phyloP scores from a whole-genome alignment of 2,797 vertebrate genomes.

The Nyctibius grandis region DNA sequence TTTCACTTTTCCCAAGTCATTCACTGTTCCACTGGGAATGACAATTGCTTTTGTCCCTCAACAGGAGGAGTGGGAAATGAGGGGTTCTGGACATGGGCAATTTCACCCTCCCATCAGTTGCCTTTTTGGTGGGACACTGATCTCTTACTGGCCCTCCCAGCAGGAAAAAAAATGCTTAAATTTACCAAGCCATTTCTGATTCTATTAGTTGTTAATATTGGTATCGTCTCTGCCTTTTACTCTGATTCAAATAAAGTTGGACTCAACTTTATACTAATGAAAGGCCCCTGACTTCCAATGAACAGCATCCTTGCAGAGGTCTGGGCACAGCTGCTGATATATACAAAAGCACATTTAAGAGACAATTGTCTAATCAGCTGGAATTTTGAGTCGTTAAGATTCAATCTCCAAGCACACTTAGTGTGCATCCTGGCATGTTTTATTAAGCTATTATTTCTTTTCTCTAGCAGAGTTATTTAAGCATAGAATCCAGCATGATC shows the following conservation, averaged over 20 bases:
- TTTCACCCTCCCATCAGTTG: not conserved
- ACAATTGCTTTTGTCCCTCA: not conserved
- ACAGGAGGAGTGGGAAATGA: not conserved
- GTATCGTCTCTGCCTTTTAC: not conserved
- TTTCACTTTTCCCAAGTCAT: not conserved
- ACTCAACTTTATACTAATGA: not conserved
- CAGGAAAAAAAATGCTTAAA: not conserved
- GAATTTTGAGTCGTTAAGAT: conserved; percentile 9
- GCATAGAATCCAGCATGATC: not conserved
- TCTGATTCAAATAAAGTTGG: not conserved
- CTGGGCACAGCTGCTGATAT: not conserved
- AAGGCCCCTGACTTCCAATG: not conserved
- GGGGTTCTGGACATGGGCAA: not conserved
- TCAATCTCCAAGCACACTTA: not conserved
- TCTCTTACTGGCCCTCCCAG: not conserved
- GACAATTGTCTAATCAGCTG: conserved; percentile 28
- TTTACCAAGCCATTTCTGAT: not conserved
- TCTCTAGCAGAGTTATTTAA: not conserved
- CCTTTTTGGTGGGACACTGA: not conserved
- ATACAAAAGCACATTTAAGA: not conserved
- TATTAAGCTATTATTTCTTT: conserved; percentile 12
- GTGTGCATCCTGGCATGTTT: not conserved
- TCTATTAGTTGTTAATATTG: not conserved
- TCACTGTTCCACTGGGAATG: not conserved
- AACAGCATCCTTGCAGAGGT: not conserved